Conservation (phyloP, 2,113 vertebrate genomes). For the Aleadryas rufinucha region DNA sequence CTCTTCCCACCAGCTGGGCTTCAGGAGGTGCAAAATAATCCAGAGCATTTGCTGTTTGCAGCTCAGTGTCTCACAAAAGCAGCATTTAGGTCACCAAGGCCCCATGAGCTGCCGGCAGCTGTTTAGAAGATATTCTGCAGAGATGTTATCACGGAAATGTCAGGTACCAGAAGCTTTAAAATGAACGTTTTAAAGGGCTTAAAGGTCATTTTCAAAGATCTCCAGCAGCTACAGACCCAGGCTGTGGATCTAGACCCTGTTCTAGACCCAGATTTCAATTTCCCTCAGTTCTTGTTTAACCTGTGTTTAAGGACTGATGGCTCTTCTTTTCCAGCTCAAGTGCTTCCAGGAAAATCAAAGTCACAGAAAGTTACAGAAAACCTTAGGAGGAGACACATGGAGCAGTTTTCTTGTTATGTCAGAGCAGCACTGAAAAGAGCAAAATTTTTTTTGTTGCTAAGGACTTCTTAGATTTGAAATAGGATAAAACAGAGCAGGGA, state of each 20-base stretch:
- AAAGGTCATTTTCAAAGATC: not conserved
- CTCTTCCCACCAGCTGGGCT: not conserved
- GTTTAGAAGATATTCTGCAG: not conserved
- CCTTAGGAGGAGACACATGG: not conserved
- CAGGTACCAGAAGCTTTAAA: not conserved
- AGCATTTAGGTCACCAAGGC: not conserved
- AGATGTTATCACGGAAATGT: not conserved
- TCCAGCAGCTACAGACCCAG: not conserved
- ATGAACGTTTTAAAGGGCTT: not conserved
- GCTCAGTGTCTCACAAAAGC: not conserved
- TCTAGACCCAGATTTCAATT: not conserved
- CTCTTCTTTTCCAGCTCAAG: not conserved
- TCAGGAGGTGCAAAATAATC: not conserved
- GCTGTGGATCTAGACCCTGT: not conserved
- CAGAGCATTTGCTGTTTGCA: not conserved
- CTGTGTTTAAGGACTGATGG: not conserved
- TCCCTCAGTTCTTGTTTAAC: not conserved
- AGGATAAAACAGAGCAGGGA: not conserved
- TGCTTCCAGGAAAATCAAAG: not conserved
- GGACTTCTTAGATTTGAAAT: not conserved
- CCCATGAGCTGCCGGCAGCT: not conserved
- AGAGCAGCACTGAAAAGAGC: not conserved
- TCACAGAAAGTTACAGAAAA: not conserved
- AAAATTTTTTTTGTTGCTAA: not conserved
- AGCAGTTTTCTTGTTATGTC: not conserved